A percentile compares a stretch with the other conserved stretches of the same genome.
These are phyloP conservation scores for Clistopyga incitator DNA, from an alignment of 2,888 invertebrate species.

Conservation along the genomic window DNA sequence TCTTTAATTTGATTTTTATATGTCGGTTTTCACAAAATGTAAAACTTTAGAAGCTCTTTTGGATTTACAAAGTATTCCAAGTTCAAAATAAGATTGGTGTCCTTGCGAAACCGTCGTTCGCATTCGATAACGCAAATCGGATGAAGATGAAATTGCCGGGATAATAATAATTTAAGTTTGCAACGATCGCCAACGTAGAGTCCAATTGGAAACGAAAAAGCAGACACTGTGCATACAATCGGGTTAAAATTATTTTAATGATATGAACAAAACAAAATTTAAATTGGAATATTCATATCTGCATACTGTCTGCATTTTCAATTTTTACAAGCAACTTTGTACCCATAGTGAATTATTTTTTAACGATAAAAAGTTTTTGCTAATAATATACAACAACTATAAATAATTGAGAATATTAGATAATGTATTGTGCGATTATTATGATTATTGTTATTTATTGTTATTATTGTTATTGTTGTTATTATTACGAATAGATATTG, in stretches of 20 bases:
- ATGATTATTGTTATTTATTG: slow-evolving; percentile 46
- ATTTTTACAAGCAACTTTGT: slow-evolving; percentile 37
- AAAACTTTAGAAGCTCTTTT: too few relatives aligned
- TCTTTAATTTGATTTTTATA: too few relatives aligned
- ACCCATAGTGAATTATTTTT: slow-evolving; percentile 38
- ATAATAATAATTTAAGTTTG: neutral
- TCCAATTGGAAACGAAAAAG: neutral
- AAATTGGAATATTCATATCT: neutral
- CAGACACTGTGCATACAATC: neutral
- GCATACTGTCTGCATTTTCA: slow-evolving; percentile 50
- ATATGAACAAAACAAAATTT: neutral
- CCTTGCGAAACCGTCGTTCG: too few relatives aligned
- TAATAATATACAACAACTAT: neutral
- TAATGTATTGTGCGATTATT: slow-evolving; percentile 53
- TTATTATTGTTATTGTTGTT: slow-evolving; percentile 13
- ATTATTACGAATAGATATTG: slow-evolving; percentile 65
- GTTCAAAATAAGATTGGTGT: too few relatives aligned
- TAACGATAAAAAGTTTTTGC: slow-evolving; percentile 12
- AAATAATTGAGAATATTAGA: slow-evolving; percentile 26
- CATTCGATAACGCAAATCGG: neutral
- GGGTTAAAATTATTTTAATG: neutral
- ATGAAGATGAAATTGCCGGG: neutral
- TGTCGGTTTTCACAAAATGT: too few relatives aligned
- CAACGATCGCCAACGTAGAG: neutral
- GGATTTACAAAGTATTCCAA: too few relatives aligned